Evolutionary conservation across 2,888 invertebrate genomes (phyloP).

Genomic region (Chaitophorus viminalis): DNA sequence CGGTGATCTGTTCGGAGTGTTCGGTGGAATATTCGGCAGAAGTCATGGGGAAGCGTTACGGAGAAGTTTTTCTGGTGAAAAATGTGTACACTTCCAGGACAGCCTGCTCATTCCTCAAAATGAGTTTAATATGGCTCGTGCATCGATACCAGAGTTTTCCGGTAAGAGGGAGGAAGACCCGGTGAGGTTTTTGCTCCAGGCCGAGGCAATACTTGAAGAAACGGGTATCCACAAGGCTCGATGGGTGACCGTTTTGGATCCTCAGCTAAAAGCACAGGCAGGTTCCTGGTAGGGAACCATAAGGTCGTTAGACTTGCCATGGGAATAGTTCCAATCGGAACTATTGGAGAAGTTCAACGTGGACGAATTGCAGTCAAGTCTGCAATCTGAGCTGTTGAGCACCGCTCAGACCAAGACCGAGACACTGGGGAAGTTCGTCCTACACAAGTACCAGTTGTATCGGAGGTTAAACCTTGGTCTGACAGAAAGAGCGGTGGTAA

Average conservation of each 20-base stretch:
- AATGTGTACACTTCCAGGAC: neutral
- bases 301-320: neutral
- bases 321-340: neutral
- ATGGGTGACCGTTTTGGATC: neutral
- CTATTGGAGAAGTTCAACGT: neutral
- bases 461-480: no score
- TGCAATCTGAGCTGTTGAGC: neutral
- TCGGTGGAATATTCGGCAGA: neutral
- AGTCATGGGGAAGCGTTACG: neutral
- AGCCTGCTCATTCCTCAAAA: neutral
- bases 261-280: neutral
- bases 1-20: neutral
- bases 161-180: slow-evolving; percentile 1
- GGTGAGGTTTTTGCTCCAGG: neutral
- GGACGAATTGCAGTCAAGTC: neutral
- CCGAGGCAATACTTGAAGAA: neutral
- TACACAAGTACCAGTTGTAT: no score
- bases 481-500: no score
- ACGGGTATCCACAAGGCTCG: neutral
- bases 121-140: neutral
- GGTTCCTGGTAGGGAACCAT: neutral
- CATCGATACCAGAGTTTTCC: neutral
- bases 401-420: neutral
- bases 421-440: no score
- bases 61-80: neutral